Base-by-base conservation (phyloP, 2,888 invertebrate genomes). In the Ophion costatus region DNA sequence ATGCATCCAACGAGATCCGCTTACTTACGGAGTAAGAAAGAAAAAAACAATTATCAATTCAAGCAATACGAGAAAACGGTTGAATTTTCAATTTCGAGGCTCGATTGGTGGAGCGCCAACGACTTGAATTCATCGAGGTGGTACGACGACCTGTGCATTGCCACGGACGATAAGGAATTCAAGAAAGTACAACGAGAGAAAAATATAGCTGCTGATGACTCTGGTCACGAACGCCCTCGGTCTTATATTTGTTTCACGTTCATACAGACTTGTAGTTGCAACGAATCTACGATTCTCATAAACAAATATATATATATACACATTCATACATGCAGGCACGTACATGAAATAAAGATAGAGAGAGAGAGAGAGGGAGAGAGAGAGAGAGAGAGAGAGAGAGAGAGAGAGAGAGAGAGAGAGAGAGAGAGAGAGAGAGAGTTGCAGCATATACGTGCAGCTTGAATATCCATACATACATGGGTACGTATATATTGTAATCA, bases 221-320 rank as follows among this genome's bases (percentile, higher is more conserved):
- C 74, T 45, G 29, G 80, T 80, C 80, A 80, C 80, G 80, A 74
- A 69, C 61, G 38, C 61, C 69, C 56, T 38, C 59, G 14, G 57
- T 33, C 42, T 56, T 70, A 29, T 67, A 73, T 66, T 76, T 59
- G 42, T 57, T 45, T 24, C 69, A 42, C 45, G 79, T 76, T 71
- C 24, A 45, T 57, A 59, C 38, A 24, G 14, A 17, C 79, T 61
- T 57, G n/a, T 10, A 24, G 63, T n/a, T 45, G 38, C 80, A 24
- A 75, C 57, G 73, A 14, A 69, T 61, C 56, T 29, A 59, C 45
- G 14, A 66, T 67, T 59, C n/a, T 42, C 9, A n/a, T 33, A 17
- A n/a, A 38, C 7, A 33, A 38, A 10, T 51, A 29, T 0, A 38
- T 20, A 29, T 29, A 51, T 20, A 24, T 24, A 63, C 0, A 20